These are phyloP conservation scores for Scaptomyza reducta DNA, from an alignment of 2,888 invertebrate genomes.

Conservation along the genomic window DNA sequence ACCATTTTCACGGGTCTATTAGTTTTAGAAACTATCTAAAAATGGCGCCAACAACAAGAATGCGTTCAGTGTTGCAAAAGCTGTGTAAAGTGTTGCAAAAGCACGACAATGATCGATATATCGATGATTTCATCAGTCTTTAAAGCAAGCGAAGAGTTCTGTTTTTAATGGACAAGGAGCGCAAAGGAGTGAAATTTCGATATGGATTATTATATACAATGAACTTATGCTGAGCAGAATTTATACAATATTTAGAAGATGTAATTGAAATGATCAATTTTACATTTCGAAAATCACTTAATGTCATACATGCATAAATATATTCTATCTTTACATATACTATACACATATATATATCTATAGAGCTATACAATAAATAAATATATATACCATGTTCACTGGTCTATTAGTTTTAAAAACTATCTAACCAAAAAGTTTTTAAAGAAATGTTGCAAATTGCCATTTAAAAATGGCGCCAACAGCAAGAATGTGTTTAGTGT, in stretches of 20 bases:
- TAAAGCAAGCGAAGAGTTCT: no score
- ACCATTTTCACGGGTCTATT: slow-evolving; percentile 23
- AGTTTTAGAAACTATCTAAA: slow-evolving; percentile 16
- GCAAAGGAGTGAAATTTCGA: slow-evolving; percentile 21
- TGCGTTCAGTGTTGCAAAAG: background rate
- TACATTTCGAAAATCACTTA: slow-evolving; percentile 26
- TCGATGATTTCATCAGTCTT: no score
- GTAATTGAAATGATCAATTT: slow-evolving; percentile 35
- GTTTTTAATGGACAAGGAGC: no score
- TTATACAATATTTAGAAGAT: slow-evolving; percentile 11
- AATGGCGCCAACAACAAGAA: slow-evolving; percentile 3
- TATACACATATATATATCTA: slow-evolving; percentile 17
- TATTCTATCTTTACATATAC: slow-evolving; percentile 26
- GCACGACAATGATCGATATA: no score
- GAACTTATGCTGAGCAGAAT: slow-evolving; percentile 42
- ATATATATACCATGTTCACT: slow-evolving; percentile 19
- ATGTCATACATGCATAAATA: slow-evolving; percentile 15
- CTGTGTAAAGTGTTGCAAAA: no score
- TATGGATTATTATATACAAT: slow-evolving; percentile 40
- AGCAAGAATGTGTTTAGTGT: background rate
- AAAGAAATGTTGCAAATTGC: slow-evolving; percentile 15
- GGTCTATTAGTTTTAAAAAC: slow-evolving; percentile 16
- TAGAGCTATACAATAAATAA: slow-evolving; percentile 29
- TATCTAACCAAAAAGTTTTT: slow-evolving; percentile 10
- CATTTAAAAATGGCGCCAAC: slow-evolving; percentile 21